A percentile compares a stretch with the other conserved stretches of the same genome.
phyloP scores from a whole-genome alignment of 2,113 vertebrate species.

The Brachypteracias leptosomus region DNA sequence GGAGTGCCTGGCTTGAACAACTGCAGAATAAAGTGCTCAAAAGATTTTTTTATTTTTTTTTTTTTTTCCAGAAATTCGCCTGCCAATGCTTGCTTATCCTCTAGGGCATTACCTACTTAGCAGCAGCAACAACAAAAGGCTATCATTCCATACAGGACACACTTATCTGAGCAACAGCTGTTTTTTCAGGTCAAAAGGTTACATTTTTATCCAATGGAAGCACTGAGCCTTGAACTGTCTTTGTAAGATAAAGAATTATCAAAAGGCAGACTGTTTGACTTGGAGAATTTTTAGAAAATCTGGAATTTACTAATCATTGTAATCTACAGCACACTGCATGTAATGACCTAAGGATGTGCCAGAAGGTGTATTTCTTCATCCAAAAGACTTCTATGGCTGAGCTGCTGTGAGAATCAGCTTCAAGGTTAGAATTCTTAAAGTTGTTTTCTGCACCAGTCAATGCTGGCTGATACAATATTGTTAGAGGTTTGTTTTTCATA shows the following conservation, averaged over 20 bases:
- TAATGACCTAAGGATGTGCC: neutral
- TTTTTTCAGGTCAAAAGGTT: neutral
- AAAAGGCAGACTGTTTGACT: neutral
- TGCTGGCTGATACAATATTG: neutral
- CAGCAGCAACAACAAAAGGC: slow-evolving; percentile 9
- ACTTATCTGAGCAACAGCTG: slow-evolving; percentile 18
- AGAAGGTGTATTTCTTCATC: neutral
- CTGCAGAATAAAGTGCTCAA: neutral
- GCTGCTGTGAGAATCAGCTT: neutral
- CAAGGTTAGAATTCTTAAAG: neutral
- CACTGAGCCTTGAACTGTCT: neutral
- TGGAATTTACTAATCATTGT: neutral
- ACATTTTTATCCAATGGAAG: slow-evolving; percentile 3
- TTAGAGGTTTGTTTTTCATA: neutral
- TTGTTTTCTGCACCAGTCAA: neutral
- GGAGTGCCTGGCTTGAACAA: neutral
- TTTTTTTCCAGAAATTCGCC: neutral
- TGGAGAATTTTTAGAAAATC: slow-evolving; percentile 12
- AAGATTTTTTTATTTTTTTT: neutral
- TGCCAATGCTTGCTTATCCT: neutral
- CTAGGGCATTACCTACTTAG: neutral
- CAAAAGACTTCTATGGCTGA: neutral
- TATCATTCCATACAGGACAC: neutral
- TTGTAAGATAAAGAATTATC: slow-evolving; percentile 32
- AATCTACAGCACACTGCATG: neutral